Conservation (phyloP, 2,888 invertebrate genomes). For the Harpagoxenus sublaevis region DNA sequence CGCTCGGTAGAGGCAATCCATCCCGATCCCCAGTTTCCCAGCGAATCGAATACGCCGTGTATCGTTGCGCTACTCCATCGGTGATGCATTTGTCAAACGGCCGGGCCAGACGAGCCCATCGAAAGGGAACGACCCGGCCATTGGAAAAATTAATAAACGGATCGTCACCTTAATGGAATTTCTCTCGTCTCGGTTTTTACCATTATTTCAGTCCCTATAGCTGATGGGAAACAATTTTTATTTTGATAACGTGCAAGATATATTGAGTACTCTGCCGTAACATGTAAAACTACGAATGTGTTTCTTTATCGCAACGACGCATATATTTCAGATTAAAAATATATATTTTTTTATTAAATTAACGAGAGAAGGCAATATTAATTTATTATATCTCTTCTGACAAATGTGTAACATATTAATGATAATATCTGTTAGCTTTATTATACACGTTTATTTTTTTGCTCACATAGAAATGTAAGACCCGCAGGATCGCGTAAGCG, state of each 20-base stretch:
- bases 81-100: constrained; percentile 53
- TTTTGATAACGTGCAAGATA: neutral
- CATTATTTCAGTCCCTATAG: neutral
- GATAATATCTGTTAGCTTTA: neutral
- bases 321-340: neutral
- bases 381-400: neutral
- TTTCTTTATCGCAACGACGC: neutral
- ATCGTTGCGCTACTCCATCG: constrained; percentile 45
- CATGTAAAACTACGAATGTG: neutral
- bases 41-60: constrained; percentile 51
- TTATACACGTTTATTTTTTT: neutral
- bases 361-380: neutral
- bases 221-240: neutral
- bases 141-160: constrained; percentile 50
- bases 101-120: constrained; percentile 34
- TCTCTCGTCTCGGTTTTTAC: constrained; percentile 14
- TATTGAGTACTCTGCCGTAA: neutral
- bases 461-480: neutral
- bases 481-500: neutral
- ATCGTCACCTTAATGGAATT: constrained; percentile 45
- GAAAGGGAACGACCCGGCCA: constrained; percentile 18
- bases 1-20: constrained; percentile 46
- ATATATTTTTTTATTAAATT: neutral
- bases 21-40: constrained; percentile 43
- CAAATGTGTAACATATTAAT: neutral